phyloP scores from a whole-genome alignment of 2,888 invertebrate species.

The Parochlus steinenii region DNA sequence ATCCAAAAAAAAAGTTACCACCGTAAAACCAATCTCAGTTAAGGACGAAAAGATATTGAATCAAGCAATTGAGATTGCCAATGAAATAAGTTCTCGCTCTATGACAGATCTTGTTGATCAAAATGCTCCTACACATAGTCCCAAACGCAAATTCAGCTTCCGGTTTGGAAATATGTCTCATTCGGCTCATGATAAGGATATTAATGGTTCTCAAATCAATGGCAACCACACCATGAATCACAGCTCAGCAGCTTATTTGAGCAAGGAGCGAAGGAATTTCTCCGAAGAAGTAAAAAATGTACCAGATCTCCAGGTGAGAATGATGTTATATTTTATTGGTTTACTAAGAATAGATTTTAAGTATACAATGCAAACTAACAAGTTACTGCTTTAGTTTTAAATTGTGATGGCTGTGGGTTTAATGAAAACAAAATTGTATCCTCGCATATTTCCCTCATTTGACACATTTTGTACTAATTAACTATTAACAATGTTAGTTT shows the following conservation, averaged over 20 bases:
- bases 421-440: neutral
- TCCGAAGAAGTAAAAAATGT: slow-evolving; percentile 75
- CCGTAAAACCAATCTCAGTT: slow-evolving; percentile 83
- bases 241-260: slow-evolving; percentile 3
- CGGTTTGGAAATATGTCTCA: slow-evolving; percentile 40
- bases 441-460: too few species aligned
- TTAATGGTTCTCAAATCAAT: slow-evolving; percentile 14
- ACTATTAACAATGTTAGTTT: too few species aligned
- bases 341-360: too few species aligned
- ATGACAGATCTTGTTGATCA: slow-evolving; percentile 43
- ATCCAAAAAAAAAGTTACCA: slow-evolving; percentile 25
- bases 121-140: slow-evolving; percentile 40
- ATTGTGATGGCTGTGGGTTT: neutral
- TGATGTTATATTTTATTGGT: slow-evolving; percentile 5
- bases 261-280: slow-evolving; percentile 53
- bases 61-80: slow-evolving; percentile 83
- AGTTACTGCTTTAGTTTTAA: neutral
- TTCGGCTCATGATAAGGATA: slow-evolving; percentile 16
- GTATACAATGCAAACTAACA: neutral
- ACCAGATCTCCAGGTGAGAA: slow-evolving; percentile 70
- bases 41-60: slow-evolving; percentile 83
- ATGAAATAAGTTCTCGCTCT: slow-evolving; percentile 65
- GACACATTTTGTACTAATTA: too few species aligned
- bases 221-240: slow-evolving; percentile 18
- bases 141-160: slow-evolving; percentile 62